A percentile compares a stretch with the other conserved stretches of the same genome.
Evolutionary conservation across 2,797 vertebrate species (phyloP).

Genomic region (Pelobates cultripes): DNA sequence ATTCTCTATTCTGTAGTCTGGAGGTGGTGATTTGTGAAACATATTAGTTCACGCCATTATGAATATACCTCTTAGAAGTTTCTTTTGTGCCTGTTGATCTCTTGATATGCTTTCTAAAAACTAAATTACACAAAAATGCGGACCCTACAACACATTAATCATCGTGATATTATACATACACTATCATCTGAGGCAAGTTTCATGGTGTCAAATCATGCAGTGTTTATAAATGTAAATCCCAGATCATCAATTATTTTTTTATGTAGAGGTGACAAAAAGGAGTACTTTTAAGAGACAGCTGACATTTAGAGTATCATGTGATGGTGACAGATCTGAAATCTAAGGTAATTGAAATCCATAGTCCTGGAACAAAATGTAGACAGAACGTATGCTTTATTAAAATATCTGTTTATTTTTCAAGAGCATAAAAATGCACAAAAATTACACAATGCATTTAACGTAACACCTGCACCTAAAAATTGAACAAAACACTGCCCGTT

Average conservation of each 20-base stretch:
- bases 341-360: slow-evolving; percentile 40
- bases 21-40: no score
- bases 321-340: slow-evolving; percentile 27
- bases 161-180: background rate
- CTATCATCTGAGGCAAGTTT: background rate
- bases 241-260: background rate
- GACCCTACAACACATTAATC: background rate
- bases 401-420: no score
- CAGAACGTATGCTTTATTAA: no score
- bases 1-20: no score
- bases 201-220: background rate
- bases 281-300: slow-evolving; percentile 28
- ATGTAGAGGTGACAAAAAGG: background rate
- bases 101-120: no score
- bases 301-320: slow-evolving; percentile 13
- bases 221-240: background rate
- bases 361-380: background rate
- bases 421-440: no score
- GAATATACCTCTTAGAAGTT: no score
- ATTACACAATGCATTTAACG: no score
- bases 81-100: no score
- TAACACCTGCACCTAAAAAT: no score
- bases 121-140: background rate
- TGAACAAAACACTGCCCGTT: no score
- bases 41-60: no score